Evolutionary conservation across 2,113 vertebrate genomes (phyloP).

Genomic region (Vidua chalybeata): DNA sequence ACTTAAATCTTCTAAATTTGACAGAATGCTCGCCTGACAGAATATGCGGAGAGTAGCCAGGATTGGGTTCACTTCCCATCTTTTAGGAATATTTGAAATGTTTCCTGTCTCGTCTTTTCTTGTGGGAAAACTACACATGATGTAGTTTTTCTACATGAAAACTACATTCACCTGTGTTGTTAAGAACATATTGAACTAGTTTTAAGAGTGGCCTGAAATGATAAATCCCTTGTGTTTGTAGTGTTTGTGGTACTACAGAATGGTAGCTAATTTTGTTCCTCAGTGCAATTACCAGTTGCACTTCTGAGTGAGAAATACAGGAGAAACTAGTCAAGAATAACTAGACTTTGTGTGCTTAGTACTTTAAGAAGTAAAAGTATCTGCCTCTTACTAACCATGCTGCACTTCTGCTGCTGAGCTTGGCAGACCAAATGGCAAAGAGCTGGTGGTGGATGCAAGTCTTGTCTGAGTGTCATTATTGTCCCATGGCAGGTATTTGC

Average conservation of each 20-base stretch:
- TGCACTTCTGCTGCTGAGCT: neutral
- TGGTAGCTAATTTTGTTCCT: neutral
- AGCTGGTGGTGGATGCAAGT: neutral
- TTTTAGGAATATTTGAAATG: neutral
- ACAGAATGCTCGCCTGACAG: neutral
- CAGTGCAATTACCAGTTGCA: neutral
- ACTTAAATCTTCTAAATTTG: neutral
- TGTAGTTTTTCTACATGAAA: neutral
- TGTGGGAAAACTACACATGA: neutral
- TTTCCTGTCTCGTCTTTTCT: accelerated
- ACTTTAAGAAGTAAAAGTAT: neutral
- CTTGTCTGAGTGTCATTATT: neutral
- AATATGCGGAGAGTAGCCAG: neutral
- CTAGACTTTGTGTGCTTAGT: neutral
- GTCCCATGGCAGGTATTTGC: slow-evolving; percentile 79
- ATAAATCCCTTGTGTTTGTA: neutral
- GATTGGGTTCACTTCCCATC: neutral
- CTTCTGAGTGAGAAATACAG: neutral
- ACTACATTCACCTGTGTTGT: neutral
- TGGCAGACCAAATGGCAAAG: neutral
- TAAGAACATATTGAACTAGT: neutral
- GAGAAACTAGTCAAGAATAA: neutral
- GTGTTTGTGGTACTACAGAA: neutral
- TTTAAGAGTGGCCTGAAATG: neutral
- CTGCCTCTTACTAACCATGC: neutral